These are phyloP conservation scores for Cheirogaleus medius DNA, from an alignment of 2,113 vertebrate genomes.

Conservation along the genomic window DNA sequence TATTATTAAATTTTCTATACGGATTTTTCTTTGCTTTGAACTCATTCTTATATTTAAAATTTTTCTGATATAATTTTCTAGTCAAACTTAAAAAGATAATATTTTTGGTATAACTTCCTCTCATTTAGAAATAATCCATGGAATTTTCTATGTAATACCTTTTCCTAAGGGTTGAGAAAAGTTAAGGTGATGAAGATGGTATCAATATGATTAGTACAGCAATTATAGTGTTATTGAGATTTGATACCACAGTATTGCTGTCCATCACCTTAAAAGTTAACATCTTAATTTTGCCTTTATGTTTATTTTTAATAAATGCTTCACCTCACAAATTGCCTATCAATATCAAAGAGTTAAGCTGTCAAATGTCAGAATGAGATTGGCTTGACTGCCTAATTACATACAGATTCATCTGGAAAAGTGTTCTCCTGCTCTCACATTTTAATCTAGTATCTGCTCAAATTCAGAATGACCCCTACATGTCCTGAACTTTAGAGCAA, in stretches of 20 bases:
- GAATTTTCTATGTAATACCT: neutral
- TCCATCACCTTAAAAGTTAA: conserved; percentile 19
- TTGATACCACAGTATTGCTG: neutral
- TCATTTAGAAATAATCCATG: neutral
- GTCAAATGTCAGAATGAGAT: conserved; percentile 54
- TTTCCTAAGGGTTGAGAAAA: neutral
- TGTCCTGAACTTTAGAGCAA: conserved; percentile 23
- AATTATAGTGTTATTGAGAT: neutral
- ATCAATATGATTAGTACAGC: neutral
- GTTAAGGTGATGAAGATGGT: neutral
- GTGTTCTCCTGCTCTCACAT: conserved; percentile 3
- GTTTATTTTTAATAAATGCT: conserved; percentile 52
- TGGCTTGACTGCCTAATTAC: conserved; percentile 63
- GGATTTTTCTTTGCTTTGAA: neutral
- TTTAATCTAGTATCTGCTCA: conserved; percentile 24
- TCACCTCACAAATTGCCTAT: conserved; percentile 19
- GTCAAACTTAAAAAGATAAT: neutral
- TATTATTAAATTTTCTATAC: neutral
- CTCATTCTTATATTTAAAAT: neutral
- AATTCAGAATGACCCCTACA: conserved; percentile 25
- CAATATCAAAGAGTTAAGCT: conserved; percentile 37
- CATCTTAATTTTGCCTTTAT: conserved; percentile 29
- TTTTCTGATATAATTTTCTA: neutral
- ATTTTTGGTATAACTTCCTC: neutral
- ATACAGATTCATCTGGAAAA: conserved; percentile 47